Base-by-base conservation (phyloP, 2,797 vertebrate species). In the Sciaenops ocellatus region DNA sequence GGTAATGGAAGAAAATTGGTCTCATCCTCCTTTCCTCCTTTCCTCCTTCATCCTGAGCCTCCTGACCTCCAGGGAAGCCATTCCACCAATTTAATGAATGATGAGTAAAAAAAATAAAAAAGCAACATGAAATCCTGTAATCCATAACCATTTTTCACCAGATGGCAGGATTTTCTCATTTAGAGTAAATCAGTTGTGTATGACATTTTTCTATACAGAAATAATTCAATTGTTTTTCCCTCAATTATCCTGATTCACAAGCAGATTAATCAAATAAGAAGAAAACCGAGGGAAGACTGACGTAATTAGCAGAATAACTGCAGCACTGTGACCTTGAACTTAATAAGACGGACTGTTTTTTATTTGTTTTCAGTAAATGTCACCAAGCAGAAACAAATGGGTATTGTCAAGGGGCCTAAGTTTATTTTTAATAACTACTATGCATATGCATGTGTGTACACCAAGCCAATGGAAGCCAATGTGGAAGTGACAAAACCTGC, bases 1-100 rank as follows among this genome's bases (percentile, higher is more conserved):
- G 76, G 76, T 88, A 89, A 87, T 88, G 79, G 80, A 89, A 66
- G 62, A 80, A 82, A 88, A 87, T 86, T 85, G 78, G 84, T 85
- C 74, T 76, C 63, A 59, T 89, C 79, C 79, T 72, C 67, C 28
- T 76, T 65, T 89, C 79, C 79, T 72, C 67, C 28, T 76, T 65
- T 73, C 56, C 59, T 62, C 55, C 63, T 67, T 73, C 69, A 60
- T 44, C 26, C 64, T 50, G 64, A 60, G 46, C 69, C 66, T 54
- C n/a, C 76, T 81, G 84, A 87, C 76, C 81, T 86, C 73, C 52
- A 69, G 69, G 68, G 51, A 79, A 60, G n/a, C 34, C 38, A 47
- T 18, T 60, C 79, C 28, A 50, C 59, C 62, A 56, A 57, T 76
- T 64, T 82, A 79, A 83, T 86, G 72, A 87, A 84, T 42, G 63